phyloP scores from a whole-genome alignment of 2,797 vertebrate genomes.

The Taenioides sp. region DNA sequence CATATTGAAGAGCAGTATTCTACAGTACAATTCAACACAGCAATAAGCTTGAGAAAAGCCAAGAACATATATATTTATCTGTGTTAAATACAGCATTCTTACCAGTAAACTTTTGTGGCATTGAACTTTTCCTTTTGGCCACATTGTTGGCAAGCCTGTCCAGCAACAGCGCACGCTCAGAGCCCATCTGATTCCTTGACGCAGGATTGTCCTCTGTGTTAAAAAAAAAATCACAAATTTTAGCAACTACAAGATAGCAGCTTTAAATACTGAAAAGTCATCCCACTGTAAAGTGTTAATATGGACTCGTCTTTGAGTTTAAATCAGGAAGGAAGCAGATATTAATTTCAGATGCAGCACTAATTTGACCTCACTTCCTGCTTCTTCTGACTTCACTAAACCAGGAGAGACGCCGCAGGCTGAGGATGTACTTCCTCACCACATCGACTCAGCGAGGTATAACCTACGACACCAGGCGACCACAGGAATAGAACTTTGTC shows the following conservation, averaged over 20 bases:
- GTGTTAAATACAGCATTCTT: conserved; percentile 65
- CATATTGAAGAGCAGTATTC: conserved; percentile 32
- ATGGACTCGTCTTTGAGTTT: conserved; percentile 3
- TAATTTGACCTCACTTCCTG: conserved; percentile 70
- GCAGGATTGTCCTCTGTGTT: conserved; percentile 76
- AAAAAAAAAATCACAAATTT: conserved; percentile 23
- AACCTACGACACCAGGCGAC: conserved; percentile 59
- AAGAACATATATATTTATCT: not conserved
- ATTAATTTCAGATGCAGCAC: conserved; percentile 49
- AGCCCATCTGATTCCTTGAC: conserved; percentile 86
- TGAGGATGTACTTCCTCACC: conserved; percentile 75
- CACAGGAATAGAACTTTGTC: conserved; percentile 48
- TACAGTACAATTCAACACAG: conserved; percentile 12
- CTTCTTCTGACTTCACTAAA: conserved; percentile 42
- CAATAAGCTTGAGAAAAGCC: not conserved
- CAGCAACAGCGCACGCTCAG: conserved; percentile 88
- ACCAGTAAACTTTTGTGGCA: conserved; percentile 97
- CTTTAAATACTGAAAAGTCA: not conserved
- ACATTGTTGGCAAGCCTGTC: conserved; percentile 95
- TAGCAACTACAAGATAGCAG: not conserved
- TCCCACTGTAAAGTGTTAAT: not conserved
- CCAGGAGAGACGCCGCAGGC: conserved; percentile 58
- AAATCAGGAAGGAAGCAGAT: conserved; percentile 31
- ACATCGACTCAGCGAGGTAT: conserved; percentile 44
- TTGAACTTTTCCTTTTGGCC: conserved; percentile 93